A percentile compares a stretch with the other conserved stretches of the same genome.
Conservation (phyloP, 2,797 vertebrate species). For the Enteromius argenteus region DNA sequence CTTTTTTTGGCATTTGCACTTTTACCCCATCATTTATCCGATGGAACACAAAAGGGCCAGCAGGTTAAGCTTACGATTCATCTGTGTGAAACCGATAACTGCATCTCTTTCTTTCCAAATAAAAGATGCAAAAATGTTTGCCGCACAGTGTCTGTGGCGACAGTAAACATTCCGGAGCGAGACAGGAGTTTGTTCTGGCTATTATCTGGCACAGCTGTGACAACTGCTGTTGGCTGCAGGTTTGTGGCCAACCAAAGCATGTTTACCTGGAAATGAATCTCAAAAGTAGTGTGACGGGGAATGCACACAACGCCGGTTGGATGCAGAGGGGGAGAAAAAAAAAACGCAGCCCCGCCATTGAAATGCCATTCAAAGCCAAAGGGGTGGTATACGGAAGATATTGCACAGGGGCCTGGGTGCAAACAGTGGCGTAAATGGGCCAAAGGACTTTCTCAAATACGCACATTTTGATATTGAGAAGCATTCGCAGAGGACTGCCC, state of each 20-base stretch:
- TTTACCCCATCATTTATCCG: constrained; percentile 56
- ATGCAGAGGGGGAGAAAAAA: constrained; percentile 21
- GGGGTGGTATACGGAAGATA: constrained; percentile 76
- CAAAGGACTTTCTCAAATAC: constrained; percentile 82
- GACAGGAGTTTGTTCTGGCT: constrained; percentile 81
- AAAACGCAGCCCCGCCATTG: constrained; percentile 69
- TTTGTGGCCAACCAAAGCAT: constrained; percentile 82
- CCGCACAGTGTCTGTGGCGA: constrained; percentile 87
- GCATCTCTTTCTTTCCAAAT: constrained; percentile 73
- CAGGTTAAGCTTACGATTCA: constrained; percentile 78
- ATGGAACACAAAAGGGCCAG: constrained; percentile 67
- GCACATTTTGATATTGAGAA: constrained; percentile 77
- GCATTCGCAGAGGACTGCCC: constrained; percentile 71
- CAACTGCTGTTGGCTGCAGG: constrained; percentile 84
- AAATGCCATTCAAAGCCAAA: constrained; percentile 73
- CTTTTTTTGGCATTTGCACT: constrained; percentile 54
- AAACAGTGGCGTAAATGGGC: constrained; percentile 79
- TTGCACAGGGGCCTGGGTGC: constrained; percentile 77
- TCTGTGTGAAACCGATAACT: constrained; percentile 84
- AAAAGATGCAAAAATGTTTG: constrained; percentile 84
- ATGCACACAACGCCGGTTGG: constrained; percentile 81
- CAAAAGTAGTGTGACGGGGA: constrained; percentile 83
- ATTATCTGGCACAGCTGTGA: constrained; percentile 88
- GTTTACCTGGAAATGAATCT: constrained; percentile 95
- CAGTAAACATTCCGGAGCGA: constrained; percentile 90